Percentiles rank a stretch among this genome's conserved stretches.
These are phyloP conservation scores for Vireo griseus DNA, from an alignment of 2,797 vertebrate species.

Conservation along the genomic window DNA sequence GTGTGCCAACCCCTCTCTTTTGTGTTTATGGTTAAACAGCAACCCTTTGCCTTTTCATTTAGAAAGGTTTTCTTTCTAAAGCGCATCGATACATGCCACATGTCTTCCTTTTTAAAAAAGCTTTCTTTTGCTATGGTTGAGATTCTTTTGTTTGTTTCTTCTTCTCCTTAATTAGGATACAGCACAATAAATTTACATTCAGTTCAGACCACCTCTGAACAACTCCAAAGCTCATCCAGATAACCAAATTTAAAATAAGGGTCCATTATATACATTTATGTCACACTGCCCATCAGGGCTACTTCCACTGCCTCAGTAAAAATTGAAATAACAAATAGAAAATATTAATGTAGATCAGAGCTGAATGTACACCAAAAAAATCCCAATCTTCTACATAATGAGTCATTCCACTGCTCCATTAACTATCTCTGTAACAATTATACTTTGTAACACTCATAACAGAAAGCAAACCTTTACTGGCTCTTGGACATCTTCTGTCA, in stretches of 20 bases:
- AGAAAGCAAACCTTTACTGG: background rate
- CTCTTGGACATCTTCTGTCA: background rate
- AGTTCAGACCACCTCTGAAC: background rate
- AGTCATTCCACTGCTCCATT: background rate
- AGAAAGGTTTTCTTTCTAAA: background rate
- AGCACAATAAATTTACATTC: background rate
- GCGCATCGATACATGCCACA: background rate
- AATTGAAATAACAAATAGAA: background rate
- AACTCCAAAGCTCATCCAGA: background rate
- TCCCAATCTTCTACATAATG: background rate
- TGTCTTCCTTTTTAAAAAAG: background rate
- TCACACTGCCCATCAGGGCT: background rate
- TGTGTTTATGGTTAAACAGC: background rate
- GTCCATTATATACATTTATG: background rate
- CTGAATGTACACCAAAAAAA: background rate
- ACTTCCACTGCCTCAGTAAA: background rate
- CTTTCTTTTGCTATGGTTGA: background rate
- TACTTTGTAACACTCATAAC: background rate
- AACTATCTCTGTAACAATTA: background rate
- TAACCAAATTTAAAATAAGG: background rate
- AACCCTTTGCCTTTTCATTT: background rate
- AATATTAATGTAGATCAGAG: background rate
- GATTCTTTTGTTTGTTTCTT: constrained; percentile 19
- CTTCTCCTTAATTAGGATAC: background rate
- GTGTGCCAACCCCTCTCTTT: constrained; percentile 10